A percentile compares a stretch with the other conserved stretches of the same genome.
Evolutionary conservation across 2,113 vertebrate genomes (phyloP).

Genomic region (Bos javanicus): DNA sequence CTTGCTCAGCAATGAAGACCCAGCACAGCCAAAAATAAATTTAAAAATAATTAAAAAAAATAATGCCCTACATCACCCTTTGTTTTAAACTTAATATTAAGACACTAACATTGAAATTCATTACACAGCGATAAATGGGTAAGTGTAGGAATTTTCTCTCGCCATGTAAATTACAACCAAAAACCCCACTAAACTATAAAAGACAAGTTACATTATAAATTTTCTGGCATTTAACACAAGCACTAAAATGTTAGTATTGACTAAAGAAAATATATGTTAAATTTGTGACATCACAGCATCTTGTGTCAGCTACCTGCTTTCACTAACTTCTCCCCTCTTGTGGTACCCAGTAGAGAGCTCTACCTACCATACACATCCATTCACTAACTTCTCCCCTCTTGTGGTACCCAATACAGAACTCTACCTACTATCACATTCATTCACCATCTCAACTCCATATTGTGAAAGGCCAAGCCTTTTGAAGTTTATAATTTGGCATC

Average conservation of each 20-base stretch:
- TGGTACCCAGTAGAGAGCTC: background rate
- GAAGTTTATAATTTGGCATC: background rate
- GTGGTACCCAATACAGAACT: background rate
- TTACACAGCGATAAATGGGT: background rate
- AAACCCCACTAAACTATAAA: background rate
- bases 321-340: accelerated
- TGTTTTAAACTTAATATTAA: background rate
- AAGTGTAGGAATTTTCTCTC: background rate
- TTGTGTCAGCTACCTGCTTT: background rate
- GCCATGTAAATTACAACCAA: background rate
- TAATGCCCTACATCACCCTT: background rate
- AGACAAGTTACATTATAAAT: background rate
- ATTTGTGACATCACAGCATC: background rate
- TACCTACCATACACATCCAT: background rate
- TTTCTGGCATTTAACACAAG: background rate
- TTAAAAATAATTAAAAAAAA: background rate
- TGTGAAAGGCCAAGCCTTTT: background rate
- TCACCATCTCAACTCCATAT: background rate
- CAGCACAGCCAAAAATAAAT: background rate
- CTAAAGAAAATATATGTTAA: background rate
- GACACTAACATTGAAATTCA: background rate
- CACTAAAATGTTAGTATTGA: background rate
- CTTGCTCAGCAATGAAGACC: background rate
- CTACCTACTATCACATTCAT: background rate
- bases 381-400: background rate